These are phyloP conservation scores for Scaptomyza caliginosa DNA, from an alignment of 2,888 invertebrate species.

Conservation along the genomic window DNA sequence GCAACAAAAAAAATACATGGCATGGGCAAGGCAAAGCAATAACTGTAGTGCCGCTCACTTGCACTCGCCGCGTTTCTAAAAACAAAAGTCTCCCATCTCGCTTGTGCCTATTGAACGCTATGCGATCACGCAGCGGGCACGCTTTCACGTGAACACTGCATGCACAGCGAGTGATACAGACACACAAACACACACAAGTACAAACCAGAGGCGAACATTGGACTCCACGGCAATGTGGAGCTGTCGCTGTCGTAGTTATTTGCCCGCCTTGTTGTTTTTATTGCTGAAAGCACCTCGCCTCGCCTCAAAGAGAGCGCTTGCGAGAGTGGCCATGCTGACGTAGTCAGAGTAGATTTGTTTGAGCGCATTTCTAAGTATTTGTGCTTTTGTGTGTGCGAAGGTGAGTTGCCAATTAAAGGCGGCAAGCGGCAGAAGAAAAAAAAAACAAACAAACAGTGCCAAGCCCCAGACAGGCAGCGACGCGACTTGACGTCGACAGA, in stretches of 20 bases:
- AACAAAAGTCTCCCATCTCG: slow-evolving; percentile 81
- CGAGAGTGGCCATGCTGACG: slow-evolving; percentile 46
- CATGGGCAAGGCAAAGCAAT: slow-evolving; percentile 58
- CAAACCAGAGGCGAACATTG: slow-evolving; percentile 61
- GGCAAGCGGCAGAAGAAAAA: slow-evolving; percentile 36
- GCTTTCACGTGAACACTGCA: slow-evolving; percentile 93
- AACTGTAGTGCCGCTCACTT: slow-evolving; percentile 67
- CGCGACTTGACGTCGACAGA: neutral
- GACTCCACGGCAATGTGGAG: slow-evolving; percentile 61
- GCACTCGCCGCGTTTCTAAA: slow-evolving; percentile 80
- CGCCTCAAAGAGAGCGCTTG: slow-evolving; percentile 14
- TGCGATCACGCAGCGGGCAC: slow-evolving; percentile 84
- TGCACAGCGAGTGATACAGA: slow-evolving; percentile 75
- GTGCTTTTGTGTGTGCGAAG: slow-evolving; percentile 43
- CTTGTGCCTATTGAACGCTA: slow-evolving; percentile 70
- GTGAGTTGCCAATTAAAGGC: slow-evolving; percentile 65
- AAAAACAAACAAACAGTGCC: slow-evolving; percentile 55
- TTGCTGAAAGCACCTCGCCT: slow-evolving; percentile 23
- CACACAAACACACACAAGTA: slow-evolving; percentile 21
- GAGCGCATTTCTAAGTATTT: slow-evolving; percentile 25
- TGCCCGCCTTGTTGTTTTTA: slow-evolving; percentile 37
- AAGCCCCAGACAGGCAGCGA: slow-evolving; percentile 56
- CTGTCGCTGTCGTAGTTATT: slow-evolving; percentile 46
- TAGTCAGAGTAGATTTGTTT: slow-evolving; percentile 50
- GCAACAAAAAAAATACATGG: slow-evolving; percentile 51